Evolutionary conservation across 2,888 invertebrate species (phyloP).

Genomic region (Drosophila niveifrons): DNA sequence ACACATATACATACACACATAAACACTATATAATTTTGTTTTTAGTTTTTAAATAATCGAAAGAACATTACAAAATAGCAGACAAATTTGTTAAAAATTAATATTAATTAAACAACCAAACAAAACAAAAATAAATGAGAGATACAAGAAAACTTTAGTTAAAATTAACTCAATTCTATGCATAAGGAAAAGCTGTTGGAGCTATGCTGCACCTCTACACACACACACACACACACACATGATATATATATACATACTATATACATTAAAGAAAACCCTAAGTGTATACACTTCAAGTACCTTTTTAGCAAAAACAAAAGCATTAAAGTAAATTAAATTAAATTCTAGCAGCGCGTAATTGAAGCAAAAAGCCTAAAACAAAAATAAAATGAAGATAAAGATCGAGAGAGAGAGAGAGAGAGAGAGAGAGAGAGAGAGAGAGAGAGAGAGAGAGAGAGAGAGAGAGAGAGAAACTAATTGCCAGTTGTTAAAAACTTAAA

Average conservation of each 20-base stretch:
- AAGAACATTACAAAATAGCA: neutral
- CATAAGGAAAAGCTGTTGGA: constrained; percentile 35
- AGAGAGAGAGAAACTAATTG: constrained; percentile 36
- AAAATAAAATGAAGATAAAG: constrained; percentile 25
- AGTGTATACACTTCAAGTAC: constrained; percentile 83
- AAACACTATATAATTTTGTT: constrained; percentile 19
- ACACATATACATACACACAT: constrained; percentile 12
- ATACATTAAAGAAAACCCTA: constrained; percentile 45
- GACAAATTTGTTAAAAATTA: constrained; percentile 23
- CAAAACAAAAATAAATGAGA: constrained; percentile 16
- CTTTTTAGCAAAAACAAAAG: constrained; percentile 75
- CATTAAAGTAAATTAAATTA: constrained; percentile 35
- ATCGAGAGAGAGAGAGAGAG: too few species aligned
- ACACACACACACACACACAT: constrained; percentile 30
- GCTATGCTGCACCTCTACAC: constrained; percentile 24
- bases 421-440: neutral
- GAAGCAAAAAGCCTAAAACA: constrained; percentile 10
- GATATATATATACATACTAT: constrained; percentile 20
- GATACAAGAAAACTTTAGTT: constrained; percentile 39
- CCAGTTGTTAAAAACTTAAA: constrained; percentile 46
- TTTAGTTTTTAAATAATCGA: constrained; percentile 8
- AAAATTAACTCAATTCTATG: constrained; percentile 43
- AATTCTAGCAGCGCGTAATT: constrained; percentile 9
- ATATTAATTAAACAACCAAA: neutral
- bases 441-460: neutral